Percentiles rank a stretch among this genome's conserved stretches.
These are phyloP conservation scores for Styela plicata DNA, from an alignment of 23 tunicate genomes.

Conservation along the genomic window DNA sequence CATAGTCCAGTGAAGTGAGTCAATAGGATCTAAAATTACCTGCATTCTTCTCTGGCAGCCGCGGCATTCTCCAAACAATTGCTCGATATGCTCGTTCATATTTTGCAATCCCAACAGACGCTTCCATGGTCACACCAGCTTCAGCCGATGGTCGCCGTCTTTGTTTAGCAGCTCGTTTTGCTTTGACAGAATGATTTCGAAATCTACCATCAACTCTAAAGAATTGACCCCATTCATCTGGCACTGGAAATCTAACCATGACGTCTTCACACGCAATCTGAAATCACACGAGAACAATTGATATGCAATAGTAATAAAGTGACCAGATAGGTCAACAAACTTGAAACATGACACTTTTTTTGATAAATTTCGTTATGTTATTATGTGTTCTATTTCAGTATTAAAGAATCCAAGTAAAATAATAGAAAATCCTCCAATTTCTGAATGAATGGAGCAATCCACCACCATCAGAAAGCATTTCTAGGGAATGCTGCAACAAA, in stretches of 20 bases:
- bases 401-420: too few species aligned
- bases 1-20: too few species aligned
- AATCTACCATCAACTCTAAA: constrained; percentile 47
- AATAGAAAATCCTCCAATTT: too few species aligned
- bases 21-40: background rate
- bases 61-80: constrained; percentile 69
- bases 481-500: too few species aligned
- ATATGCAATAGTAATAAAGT: too few species aligned
- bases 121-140: constrained; percentile 51
- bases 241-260: constrained; percentile 63
- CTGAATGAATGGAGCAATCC: too few species aligned
- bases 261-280: constrained; percentile 85
- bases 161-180: constrained; percentile 46
- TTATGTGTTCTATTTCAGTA: too few species aligned
- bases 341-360: too few species aligned
- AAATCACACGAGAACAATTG: too few species aligned
- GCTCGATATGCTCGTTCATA: constrained; percentile 78
- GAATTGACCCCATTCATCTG: constrained; percentile 47
- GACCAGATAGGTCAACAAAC: too few species aligned
- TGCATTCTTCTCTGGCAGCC: constrained; percentile 86
- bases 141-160: constrained; percentile 9
- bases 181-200: constrained; percentile 48
- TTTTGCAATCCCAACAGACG: constrained; percentile 77
- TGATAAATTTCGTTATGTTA: too few species aligned
- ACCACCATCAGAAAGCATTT: too few species aligned